Evolutionary conservation across 1,140 invertebrate species (phyloP).

Genomic region (Aphis gossypii): DNA sequence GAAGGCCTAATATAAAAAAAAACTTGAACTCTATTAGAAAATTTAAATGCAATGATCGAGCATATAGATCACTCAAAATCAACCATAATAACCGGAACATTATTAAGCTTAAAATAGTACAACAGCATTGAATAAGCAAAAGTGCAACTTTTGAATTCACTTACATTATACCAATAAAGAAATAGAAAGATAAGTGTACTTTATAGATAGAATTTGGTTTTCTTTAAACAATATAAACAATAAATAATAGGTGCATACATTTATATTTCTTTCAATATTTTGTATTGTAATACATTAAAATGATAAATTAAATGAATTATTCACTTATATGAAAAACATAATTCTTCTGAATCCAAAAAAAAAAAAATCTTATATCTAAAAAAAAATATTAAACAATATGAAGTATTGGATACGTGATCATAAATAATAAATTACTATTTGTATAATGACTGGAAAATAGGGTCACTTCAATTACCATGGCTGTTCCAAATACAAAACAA

Average conservation of each 20-base stretch:
- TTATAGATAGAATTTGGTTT: background rate
- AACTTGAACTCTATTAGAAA: conserved; percentile 29
- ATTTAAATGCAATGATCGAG: conserved; percentile 31
- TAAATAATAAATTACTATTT: background rate
- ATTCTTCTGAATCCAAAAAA: background rate
- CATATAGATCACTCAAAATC: conserved; percentile 9
- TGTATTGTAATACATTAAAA: background rate
- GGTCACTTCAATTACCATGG: background rate
- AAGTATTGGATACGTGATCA: background rate
- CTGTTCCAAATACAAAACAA: background rate
- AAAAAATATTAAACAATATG: background rate
- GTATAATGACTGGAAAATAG: background rate
- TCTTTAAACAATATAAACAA: background rate
- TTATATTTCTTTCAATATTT: background rate
- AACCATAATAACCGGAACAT: background rate
- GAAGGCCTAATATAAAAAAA: conserved; percentile 55
- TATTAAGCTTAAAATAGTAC: background rate
- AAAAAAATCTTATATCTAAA: background rate
- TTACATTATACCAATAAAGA: conserved; percentile 14
- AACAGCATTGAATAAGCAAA: background rate
- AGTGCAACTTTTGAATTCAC: background rate
- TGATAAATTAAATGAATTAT: background rate
- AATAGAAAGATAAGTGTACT: background rate
- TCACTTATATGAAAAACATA: background rate
- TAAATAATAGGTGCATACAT: background rate